Conservation (phyloP, 1,140 invertebrate genomes). For the Aphaenogaster floridana region DNA sequence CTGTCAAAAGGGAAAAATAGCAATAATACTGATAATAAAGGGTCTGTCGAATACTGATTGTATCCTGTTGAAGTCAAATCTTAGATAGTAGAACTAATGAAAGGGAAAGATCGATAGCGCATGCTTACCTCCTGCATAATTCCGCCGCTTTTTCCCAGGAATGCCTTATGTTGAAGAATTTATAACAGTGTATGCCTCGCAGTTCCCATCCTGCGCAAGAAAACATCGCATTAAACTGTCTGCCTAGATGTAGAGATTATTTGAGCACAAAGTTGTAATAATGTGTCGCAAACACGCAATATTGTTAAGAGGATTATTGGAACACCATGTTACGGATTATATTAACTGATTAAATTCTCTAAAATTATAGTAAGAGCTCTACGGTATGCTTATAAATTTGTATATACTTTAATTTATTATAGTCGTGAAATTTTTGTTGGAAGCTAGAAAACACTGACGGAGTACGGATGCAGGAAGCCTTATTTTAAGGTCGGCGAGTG, state of each 20-base stretch:
- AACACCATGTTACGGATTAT: background rate
- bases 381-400: background rate
- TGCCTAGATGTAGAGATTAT: conserved; percentile 1
- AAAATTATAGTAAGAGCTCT: background rate
- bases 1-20: background rate
- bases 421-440: background rate
- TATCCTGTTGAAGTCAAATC: background rate
- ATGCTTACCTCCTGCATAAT: conserved; percentile 95
- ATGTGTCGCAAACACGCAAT: conserved; percentile 2
- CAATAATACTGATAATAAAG: too few species aligned
- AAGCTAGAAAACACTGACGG: background rate
- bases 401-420: background rate
- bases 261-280: conserved; percentile 32
- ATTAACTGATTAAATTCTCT: background rate
- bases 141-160: conserved; percentile 98
- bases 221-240: conserved; percentile 51
- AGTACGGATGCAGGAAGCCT: background rate
- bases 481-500: background rate
- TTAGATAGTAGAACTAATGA: background rate
- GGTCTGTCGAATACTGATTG: background rate
- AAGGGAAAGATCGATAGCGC: conserved; percentile 15
- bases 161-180: conserved; percentile 98
- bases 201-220: conserved; percentile 94
- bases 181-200: conserved; percentile 96
- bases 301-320: background rate